These are phyloP conservation scores for Sebastes diploproa DNA, from an alignment of 2,797 vertebrate species.

Conservation along the genomic window DNA sequence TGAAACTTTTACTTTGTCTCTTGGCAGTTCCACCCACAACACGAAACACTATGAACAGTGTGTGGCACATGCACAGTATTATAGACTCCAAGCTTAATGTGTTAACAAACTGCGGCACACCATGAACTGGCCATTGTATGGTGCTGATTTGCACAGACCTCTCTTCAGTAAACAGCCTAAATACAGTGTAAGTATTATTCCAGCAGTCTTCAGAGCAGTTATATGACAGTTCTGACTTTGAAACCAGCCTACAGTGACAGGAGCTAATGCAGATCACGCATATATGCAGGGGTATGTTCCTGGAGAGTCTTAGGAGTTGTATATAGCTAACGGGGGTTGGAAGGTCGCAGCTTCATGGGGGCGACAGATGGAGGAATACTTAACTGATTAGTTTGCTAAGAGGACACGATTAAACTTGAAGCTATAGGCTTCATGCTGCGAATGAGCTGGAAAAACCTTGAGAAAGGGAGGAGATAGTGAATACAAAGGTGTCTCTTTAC, in stretches of 20 bases:
- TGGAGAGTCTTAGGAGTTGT: slow-evolving; percentile 34
- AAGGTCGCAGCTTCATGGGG: slow-evolving; percentile 33
- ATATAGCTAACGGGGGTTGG: slow-evolving; percentile 32
- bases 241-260: neutral
- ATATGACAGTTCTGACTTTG: neutral
- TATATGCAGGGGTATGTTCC: slow-evolving; percentile 20
- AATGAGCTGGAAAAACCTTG: slow-evolving; percentile 27
- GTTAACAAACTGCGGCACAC: neutral
- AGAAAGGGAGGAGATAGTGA: slow-evolving; percentile 47
- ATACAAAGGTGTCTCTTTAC: neutral
- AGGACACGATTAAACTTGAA: slow-evolving; percentile 61
- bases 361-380: slow-evolving; percentile 74
- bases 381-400: slow-evolving; percentile 69
- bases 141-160: neutral
- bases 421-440: slow-evolving; percentile 30
- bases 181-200: neutral
- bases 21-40: neutral
- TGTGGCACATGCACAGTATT: neutral
- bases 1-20: neutral
- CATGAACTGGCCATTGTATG: slow-evolving; percentile 3
- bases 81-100: neutral
- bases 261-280: slow-evolving; percentile 32
- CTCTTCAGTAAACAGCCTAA: neutral
- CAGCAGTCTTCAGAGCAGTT: neutral
- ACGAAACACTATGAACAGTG: neutral